A percentile compares a stretch with the other conserved stretches of the same genome.
Conservation (phyloP, 2,888 invertebrate species). For the Rhagophthalmus giganteus region DNA sequence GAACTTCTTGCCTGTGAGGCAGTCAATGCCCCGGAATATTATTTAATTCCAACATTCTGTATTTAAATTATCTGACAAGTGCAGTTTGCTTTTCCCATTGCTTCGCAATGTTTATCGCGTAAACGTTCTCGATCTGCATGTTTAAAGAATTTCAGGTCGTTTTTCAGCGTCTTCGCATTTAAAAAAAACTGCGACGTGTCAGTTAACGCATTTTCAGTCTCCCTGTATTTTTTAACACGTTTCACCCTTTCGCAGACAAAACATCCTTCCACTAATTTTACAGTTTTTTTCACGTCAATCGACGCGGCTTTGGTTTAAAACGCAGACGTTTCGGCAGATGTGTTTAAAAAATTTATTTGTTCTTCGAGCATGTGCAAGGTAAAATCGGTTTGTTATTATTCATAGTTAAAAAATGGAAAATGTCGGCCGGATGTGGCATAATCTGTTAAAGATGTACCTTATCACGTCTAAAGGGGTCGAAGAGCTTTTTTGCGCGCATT, state of each 20-base stretch:
- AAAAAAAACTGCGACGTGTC: slow-evolving; percentile 42
- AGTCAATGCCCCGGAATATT: slow-evolving; percentile 52
- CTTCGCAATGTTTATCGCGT: slow-evolving; percentile 22
- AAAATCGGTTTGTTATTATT: slow-evolving; percentile 28
- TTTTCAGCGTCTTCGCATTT: too few species aligned
- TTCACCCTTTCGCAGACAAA: slow-evolving; percentile 49
- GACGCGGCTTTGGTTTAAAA: slow-evolving; percentile 15
- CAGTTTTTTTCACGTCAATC: slow-evolving; percentile 26
- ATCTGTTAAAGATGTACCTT: slow-evolving; percentile 34
- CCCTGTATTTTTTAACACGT: slow-evolving; percentile 41
- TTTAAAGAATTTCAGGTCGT: too few species aligned
- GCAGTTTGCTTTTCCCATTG: slow-evolving; percentile 37
- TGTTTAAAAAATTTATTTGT: slow-evolving; percentile 24
- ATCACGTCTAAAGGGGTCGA: slow-evolving; percentile 34
- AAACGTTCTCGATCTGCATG: slow-evolving; percentile 34
- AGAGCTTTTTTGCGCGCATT: slow-evolving; percentile 9
- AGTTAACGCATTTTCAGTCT: slow-evolving; percentile 41
- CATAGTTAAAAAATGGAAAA: slow-evolving; percentile 31
- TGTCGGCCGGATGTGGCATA: slow-evolving; percentile 35
- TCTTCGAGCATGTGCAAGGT: slow-evolving; percentile 18
- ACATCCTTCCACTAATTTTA: slow-evolving; percentile 45
- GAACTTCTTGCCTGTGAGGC: slow-evolving; percentile 43
- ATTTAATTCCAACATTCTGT: slow-evolving; percentile 50
- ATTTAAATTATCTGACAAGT: slow-evolving; percentile 50
- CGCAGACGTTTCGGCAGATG: slow-evolving; percentile 23